phyloP scores from a whole-genome alignment of 2,888 invertebrate genomes.

The Athripsodes cinereus region DNA sequence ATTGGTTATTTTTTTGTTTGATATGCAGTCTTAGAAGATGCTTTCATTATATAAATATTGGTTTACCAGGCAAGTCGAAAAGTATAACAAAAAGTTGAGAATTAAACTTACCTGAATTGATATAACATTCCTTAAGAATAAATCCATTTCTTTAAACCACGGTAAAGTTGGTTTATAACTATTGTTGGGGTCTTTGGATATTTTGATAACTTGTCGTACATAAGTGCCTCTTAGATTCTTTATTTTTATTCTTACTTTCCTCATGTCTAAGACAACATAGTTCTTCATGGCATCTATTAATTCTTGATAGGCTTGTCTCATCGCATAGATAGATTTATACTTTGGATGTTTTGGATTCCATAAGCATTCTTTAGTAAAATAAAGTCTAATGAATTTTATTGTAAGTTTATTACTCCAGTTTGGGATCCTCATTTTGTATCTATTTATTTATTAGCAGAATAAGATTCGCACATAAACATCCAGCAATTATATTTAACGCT shows the following conservation, averaged over 20 bases:
- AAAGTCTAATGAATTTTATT: slow-evolving; percentile 45
- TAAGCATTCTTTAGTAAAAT: slow-evolving; percentile 45
- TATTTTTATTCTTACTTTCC: slow-evolving; percentile 15
- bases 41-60: no score
- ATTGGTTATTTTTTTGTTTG: no score
- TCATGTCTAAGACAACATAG: slow-evolving; percentile 10
- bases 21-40: no score
- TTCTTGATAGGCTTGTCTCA: slow-evolving; percentile 38
- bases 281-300: slow-evolving; percentile 8
- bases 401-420: slow-evolving; percentile 47
- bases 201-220: slow-evolving; percentile 17
- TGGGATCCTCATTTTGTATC: not conserved
- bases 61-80: no score
- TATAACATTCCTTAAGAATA: slow-evolving; percentile 9
- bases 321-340: slow-evolving; percentile 40
- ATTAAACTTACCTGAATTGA: no score
- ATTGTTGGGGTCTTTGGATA: slow-evolving; percentile 17
- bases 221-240: slow-evolving; percentile 17
- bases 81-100: no score
- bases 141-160: slow-evolving; percentile 20
- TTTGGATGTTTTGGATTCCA: slow-evolving; percentile 43
- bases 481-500: no score
- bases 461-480: no score
- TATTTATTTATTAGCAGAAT: no score
- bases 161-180: slow-evolving; percentile 15